Evolutionary conservation across 2,888 invertebrate species (phyloP), one percentile per base, ranked within the genome.

Genomic region (Ichneumoninae sp.): DNA sequence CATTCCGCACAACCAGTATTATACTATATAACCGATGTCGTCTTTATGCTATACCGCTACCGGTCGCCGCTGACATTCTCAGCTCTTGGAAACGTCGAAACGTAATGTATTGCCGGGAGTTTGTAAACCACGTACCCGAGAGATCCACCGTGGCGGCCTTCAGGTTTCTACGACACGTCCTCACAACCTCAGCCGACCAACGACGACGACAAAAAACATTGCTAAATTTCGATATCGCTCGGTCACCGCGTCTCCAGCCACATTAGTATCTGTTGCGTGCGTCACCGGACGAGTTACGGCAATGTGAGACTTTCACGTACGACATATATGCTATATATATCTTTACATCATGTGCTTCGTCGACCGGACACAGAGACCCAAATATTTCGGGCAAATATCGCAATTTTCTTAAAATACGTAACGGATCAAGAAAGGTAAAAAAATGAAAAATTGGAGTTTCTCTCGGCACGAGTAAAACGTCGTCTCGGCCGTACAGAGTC

Each of bases 1-100:
- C 74, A 44, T 63, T 16, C 36, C 73, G 60, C 47, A 47, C 40
- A 50, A 30, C 74, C 47, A 57, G 47, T 33, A 63, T 16, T 63
- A 63, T 63, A 57, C 26, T 47, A 47, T 47, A 47, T 1, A 16
- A 63, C 16, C 74, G 16, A 36, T 50, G 36, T 36, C 65, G 52
- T 50, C 75, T 65, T 75, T 66, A 22, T 22, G 66, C 75, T 75
- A 75, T 65, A 50, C 65, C 65, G 44, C 50, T 69, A 40, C 66
- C 8, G 66, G 19, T 16, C 19, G 22, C 40, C n/a, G 65, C 65
- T 82, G 84, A 86, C 83, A 87, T 88, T 83, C 85, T 68, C 52
- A 50, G 66, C 75, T 86, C 85, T 82, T 82, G 74, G 69, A 86
- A 86, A 87, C 81, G 81, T 73, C 83, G 79, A 81, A 86, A 81